Base-by-base conservation (phyloP, 2,888 invertebrate genomes). In the Myopa tessellatipennis region DNA sequence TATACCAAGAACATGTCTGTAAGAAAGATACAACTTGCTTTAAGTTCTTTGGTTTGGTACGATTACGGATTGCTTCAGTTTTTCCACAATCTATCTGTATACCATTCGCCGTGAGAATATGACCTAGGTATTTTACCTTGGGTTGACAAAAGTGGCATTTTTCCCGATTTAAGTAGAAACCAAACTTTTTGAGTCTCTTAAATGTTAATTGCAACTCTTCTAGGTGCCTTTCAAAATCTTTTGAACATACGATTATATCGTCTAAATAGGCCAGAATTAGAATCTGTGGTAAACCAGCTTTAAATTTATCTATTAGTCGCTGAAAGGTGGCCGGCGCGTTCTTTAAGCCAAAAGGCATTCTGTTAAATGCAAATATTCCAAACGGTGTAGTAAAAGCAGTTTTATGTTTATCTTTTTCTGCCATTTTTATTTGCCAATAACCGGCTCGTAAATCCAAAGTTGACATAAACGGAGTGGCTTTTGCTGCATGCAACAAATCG, bases 351-450 rank as follows among this genome's bases (percentile, higher is more conserved):
- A 26, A 26, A 26, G 26, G 77, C 36, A 86, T 63, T 0, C 78
- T 73, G 61, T 58, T 58, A 18, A 85, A 87, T 34, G 71, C 72
- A 75, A 82, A 84, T 0, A 83, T 81, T 4, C 86, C 85, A 68
- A 85, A 85, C 1, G 84, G 85, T 0, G 86, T 84, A 2, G 85
- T 81, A 76, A 87, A 86, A 0, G 82, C 82, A 2, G 86, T 86
- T 69, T 86, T 85, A 1, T 82, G 79, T 71, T 78, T 81, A 71
- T 87, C 85, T 45, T 82, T 79, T 10, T 84, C 81, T 16, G 55
- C 71, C 55, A 80, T 63, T 10, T 58, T 67, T 0, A 87, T 81
- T 77, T 89, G 88, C 83, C 85, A 87, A 77, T 88, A 89, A 0
- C 79, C 79, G 14, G 58, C 14, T 58, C 14, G n/a, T 34, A 65